Evolutionary conservation across 2,113 vertebrate species (phyloP), one percentile per base, ranked within the genome.

Genomic region (Chrysemys picta): DNA sequence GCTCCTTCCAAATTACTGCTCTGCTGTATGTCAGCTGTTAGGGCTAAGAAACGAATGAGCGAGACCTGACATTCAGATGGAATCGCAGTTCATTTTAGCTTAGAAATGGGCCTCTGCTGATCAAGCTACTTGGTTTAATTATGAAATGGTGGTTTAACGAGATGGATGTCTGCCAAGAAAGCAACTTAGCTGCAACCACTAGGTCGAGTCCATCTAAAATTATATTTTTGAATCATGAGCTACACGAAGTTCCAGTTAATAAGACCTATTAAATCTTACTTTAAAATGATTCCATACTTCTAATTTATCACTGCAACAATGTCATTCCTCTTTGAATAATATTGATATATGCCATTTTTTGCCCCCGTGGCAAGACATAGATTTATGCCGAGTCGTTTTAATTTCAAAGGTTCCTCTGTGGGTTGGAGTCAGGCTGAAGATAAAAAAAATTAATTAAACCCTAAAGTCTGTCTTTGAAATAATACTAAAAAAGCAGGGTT

Each of bases 391-490:
- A 88, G 19, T 42, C 35, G 21, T 45, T 72, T 80, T 52, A 38
- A 83, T 80, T 91, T 92, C 84, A 84, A 31, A 83, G 10, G 24
- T n/a, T 21, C 7, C 11, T 57, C 35, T 57, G 83, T 52, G 42
- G 57, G 19, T 24, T 35, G 54, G 29, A 52, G 53, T 62, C 53
- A 17, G 52, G 57, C 49, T 80, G 69, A 49, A 50, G 49, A 21
- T 2, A 35, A 42, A 50, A 11, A 19, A 11, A 10, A 21, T n/a
- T n/a, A 80, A 92, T 13, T 7, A 50, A 80, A 42, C 42, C 29
- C 53, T 7, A 25, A n/a, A 45, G 13, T n/a, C 19, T 9, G 9
- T 4, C 56, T 79, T 22, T 0, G 2, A 14, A 82, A 38, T 1
- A 8, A 72, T 7, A 38, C 56, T 42, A 10, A 69, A 65, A 65